Evolutionary conservation across 2,113 vertebrate species (phyloP), one percentile per base, ranked within the genome.

Genomic region (Rhodinocichla rosea): DNA sequence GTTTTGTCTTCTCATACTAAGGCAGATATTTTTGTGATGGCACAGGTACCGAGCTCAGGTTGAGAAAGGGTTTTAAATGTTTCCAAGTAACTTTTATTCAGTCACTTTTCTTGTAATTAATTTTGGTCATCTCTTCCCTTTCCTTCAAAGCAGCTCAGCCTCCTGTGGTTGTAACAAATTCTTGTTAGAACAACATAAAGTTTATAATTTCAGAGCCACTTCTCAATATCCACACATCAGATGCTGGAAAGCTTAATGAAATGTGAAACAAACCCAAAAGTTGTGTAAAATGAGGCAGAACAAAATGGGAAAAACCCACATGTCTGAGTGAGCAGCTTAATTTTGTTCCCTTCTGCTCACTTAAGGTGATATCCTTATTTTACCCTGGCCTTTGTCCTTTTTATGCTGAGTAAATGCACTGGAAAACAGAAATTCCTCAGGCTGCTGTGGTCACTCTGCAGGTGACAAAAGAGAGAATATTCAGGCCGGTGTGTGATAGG

Each of bases 231-330:
- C 33, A 33, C 45, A 3, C 2, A 5, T 53, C 22, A 13, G 24
- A 4, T 22, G 45, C 11, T 62, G 50, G 44, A 22, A 42, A 39
- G 30, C 12, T 52, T 76, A 27, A 6, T 7, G 52, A 64, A 70
- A 62, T 22, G 10, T 30, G 55, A 60, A 82, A 60, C 23, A 53
- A 82, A 59, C 19, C 20, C 27, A n/a, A 14, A 56, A 35, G 18
- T n/a, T 64, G 22, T 39, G 10, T 69, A 30, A 77, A 64, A 39
- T 7, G 30, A 81, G 42, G 45, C 45, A 69, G 71, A 70, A 49
- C 32, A 59, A 22, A 40, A n/a, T 6, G 6, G 9, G 74, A 2
- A 18, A 13, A 35, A 22, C 2, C 4, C 24, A 4, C 2, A 3
- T 4, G 30, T 39, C 37, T 8, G 69, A 47, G 71, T 33, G 87